Conservation (phyloP, 2,888 invertebrate genomes). For the Phortica magna region DNA sequence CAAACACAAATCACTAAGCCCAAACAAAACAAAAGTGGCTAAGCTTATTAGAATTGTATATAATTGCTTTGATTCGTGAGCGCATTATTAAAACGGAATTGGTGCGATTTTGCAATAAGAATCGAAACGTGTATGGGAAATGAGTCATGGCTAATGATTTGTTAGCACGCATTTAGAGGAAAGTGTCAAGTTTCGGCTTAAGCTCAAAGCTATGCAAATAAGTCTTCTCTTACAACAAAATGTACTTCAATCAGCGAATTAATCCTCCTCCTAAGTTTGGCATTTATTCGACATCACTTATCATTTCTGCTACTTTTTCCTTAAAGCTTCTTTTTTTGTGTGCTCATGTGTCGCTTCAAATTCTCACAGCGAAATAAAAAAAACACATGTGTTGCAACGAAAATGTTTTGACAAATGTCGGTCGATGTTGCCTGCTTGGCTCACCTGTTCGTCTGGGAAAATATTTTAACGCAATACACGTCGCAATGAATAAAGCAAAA, state of each 20-base stretch:
- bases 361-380: background rate
- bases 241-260: no score
- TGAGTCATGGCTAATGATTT: background rate
- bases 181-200: no score
- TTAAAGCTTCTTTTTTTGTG: no score
- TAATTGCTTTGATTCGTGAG: background rate
- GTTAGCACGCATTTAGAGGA: no score
- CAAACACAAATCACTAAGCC: background rate
- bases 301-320: no score
- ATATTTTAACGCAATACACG: background rate
- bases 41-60: constrained; percentile 16
- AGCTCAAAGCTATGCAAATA: no score
- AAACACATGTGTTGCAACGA: constrained; percentile 9
- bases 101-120: background rate
- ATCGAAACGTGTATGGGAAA: background rate
- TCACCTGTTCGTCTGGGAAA: constrained; percentile 12
- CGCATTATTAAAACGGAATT: background rate
- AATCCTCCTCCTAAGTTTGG: no score
- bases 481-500: no score
- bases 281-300: no score
- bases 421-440: background rate
- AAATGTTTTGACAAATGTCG: constrained; percentile 28
- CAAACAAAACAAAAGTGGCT: background rate
- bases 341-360: constrained; percentile 7
- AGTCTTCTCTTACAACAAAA: no score